These are phyloP conservation scores for Polymixis lichenea DNA, from an alignment of 2,888 invertebrate genomes.

Conservation along the genomic window DNA sequence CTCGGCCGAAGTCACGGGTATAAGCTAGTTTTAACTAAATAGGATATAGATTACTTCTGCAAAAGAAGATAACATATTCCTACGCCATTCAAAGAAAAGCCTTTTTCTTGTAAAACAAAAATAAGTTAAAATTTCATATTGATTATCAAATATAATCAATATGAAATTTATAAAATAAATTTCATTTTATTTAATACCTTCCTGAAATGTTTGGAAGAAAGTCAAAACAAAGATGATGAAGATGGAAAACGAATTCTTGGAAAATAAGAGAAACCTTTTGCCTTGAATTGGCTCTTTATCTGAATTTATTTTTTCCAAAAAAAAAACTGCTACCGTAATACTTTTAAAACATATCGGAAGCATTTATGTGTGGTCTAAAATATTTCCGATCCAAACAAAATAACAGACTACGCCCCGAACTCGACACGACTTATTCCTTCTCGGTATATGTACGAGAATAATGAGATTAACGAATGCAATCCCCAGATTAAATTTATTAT, in stretches of 20 bases:
- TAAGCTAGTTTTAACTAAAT: too few species aligned
- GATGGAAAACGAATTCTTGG: not conserved
- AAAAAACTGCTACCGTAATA: not conserved
- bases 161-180: too few species aligned
- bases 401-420: slow-evolving; percentile 10
- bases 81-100: not conserved
- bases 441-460: slow-evolving; percentile 65
- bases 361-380: slow-evolving; percentile 15
- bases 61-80: too few species aligned
- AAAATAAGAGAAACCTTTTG: not conserved
- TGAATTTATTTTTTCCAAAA: too few species aligned
- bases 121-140: not conserved
- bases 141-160: too few species aligned
- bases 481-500: slow-evolving; percentile 71
- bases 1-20: too few species aligned
- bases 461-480: slow-evolving; percentile 71
- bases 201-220: not conserved
- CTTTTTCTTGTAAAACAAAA: too few species aligned
- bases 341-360: slow-evolving; percentile 1
- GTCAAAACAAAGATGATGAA: not conserved
- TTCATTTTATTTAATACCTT: too few species aligned
- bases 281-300: not conserved
- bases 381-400: slow-evolving; percentile 23
- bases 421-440: slow-evolving; percentile 47
- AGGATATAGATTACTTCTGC: too few species aligned